Percentiles rank a stretch among this genome's conserved stretches.
Evolutionary conservation across 2,888 invertebrate genomes (phyloP).

Genomic region (Dorcus parallelipipedus): DNA sequence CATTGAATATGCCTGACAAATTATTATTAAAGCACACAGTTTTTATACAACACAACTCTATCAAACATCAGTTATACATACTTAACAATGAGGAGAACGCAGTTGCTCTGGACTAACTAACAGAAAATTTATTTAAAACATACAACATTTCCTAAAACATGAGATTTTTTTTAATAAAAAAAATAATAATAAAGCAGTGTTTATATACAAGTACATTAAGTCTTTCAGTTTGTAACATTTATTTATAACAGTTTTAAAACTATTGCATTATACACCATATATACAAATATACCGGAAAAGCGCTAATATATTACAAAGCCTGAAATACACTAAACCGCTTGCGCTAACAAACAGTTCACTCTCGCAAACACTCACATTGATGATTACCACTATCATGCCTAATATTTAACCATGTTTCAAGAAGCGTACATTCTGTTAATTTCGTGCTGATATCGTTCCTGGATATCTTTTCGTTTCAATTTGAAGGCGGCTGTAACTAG

Average conservation of each 20-base stretch:
- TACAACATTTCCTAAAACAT: too few relatives aligned
- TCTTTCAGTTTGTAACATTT: not conserved
- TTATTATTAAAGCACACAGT: too few relatives aligned
- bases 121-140: too few relatives aligned
- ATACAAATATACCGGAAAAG: constrained; percentile 10
- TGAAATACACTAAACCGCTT: constrained; percentile 3
- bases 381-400: constrained; percentile 4
- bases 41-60: too few relatives aligned
- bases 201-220: too few relatives aligned
- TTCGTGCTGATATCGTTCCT: constrained; percentile 88
- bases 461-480: constrained; percentile 93
- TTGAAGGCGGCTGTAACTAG: constrained; percentile 98
- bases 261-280: constrained; percentile 4
- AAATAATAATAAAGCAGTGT: too few relatives aligned
- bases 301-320: constrained; percentile 13
- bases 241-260: constrained; percentile 8
- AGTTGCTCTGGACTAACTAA: too few relatives aligned
- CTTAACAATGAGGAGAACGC: too few relatives aligned
- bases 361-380: constrained; percentile 1
- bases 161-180: too few relatives aligned
- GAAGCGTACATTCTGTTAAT: constrained; percentile 93
- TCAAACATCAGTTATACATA: too few relatives aligned
- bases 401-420: constrained; percentile 56
- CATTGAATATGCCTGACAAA: too few relatives aligned
- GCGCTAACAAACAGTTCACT: constrained; percentile 2